Base-by-base conservation (phyloP, 2,888 invertebrate species). In the Drosophila nr. medialis region DNA sequence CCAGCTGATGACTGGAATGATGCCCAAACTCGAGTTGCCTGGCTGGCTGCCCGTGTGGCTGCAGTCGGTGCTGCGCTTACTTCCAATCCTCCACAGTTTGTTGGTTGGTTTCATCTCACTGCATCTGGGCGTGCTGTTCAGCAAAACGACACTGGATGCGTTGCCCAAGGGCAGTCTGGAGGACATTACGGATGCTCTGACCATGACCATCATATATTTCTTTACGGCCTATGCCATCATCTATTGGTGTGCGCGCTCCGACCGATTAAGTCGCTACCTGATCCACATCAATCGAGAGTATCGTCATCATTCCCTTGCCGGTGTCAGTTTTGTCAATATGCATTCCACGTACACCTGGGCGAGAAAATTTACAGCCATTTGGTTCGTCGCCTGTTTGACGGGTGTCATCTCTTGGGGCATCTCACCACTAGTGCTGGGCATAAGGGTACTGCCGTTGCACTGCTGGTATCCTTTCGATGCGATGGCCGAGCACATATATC, bases 401-500 rank as follows among this genome's bases (percentile, higher is more conserved):
- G 91, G 91, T 7, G 90, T 89, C 0, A 61, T 80, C n/a, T 79
- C 78, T 34, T 92, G 91, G 88, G 90, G 87, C 2, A 48, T 92
- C 4, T 76, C 86, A 3, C 93, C 92, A 0, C 27, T 92, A 6
- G 66, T 92, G 0, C 29, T 90, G 59, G 75, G 86, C 4, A 75
- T 74, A 4, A 72, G 83, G 4, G 72, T 78, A 5, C 65, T 92
- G 42, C 92, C 93, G 0, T 63, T 93, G 34, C 80, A 78, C 5
- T 90, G 90, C 54, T 92, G 92, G 92, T 93, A 93, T 83, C 93
- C 93, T 0, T 92, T 92, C 51, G 87, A 93, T 75, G 81, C 83
- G 5, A 64, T 90, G 77, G 91, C 89, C 59, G 71, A 78, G 7
- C 48, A 55, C 30, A 63, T 81, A 15, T 92, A 89, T 56, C 79